Base-by-base conservation (phyloP, 2,113 vertebrate genomes). In the Pterophyllum scalare region DNA sequence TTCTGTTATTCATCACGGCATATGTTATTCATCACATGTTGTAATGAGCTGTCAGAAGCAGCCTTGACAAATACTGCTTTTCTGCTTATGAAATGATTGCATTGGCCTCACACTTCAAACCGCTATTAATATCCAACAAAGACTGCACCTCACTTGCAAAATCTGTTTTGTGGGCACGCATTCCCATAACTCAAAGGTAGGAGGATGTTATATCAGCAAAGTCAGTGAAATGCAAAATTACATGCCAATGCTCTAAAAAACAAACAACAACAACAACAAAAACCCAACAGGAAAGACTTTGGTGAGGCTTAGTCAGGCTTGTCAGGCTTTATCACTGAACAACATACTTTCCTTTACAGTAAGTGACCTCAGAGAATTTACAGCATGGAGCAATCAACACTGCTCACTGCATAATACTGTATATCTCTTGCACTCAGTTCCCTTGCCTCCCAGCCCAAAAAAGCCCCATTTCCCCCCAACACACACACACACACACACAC, bases 1-100 rank as follows among this genome's bases (percentile, higher is more conserved):
- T 81, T 81, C 74, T 88, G 75, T 87, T 85, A 83, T 78, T 86
- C 89, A 85, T 76, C 70, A 54, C 26, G 1, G 60, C 89, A 91
- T 87, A 81, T 91, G 88, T 92, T 88, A 85, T 84, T 87, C 89
- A 89, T 94, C 88, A 87, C 80, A 76, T 70, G 78, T 81, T 88
- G 88, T 86, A 89, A 87, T 82, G 85, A 87, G 76, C 87, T 88
- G 87, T 92, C 91, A 89, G 67, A 77, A 59, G 90, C 75, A 54
- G 62, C 82, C 75, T 22, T 81, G 80, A 91, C 81, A 82, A 93
- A 93, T 77, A 75, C 61, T 56, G 81, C 84, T 76, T 88, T 87
- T 87, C 78, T 91, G 83, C 91, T 92, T 86, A 89, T 75, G 56
- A 83, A 92, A 88, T 22, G 22, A 75, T 77, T 74, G 10, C 11